Evolutionary conservation across 2,888 invertebrate species (phyloP).

Genomic region (Agrilus biguttatus): DNA sequence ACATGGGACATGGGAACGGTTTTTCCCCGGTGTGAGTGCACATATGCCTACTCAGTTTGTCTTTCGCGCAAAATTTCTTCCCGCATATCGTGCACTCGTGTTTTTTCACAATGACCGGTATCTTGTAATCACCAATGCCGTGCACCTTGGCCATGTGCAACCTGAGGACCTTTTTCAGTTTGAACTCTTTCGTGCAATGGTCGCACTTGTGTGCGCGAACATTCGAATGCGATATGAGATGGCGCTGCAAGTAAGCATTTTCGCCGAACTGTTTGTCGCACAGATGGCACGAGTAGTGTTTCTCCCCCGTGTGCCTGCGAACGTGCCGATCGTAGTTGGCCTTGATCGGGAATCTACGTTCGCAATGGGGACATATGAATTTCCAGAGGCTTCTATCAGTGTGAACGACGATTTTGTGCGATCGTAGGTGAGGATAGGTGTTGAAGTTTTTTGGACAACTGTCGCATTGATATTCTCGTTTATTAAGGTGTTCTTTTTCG

Average conservation of each 20-base stretch:
- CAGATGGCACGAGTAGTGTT: conserved; percentile 12
- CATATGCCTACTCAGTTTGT: conserved; percentile 19
- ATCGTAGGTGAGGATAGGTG: conserved; percentile 18
- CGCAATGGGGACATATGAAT: conserved; percentile 11
- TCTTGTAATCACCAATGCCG: conserved; percentile 25
- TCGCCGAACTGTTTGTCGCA: conserved; percentile 12
- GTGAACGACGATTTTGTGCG: conserved; percentile 22
- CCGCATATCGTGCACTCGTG: conserved; percentile 20
- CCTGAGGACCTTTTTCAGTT: conserved; percentile 29
- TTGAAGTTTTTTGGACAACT: conserved; percentile 21
- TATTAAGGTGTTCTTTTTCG: conserved; percentile 19
- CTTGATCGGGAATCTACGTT: conserved; percentile 12
- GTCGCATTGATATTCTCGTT: conserved; percentile 19
- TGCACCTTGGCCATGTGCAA: conserved; percentile 37
- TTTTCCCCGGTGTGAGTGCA: conserved; percentile 19
- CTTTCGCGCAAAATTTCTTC: conserved; percentile 26
- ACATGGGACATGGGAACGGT: conserved; percentile 16
- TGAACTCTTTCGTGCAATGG: conserved; percentile 36
- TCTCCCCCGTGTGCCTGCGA: conserved; percentile 12
- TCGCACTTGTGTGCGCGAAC: conserved; percentile 22
- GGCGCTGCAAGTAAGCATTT: conserved; percentile 13
- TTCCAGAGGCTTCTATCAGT: conserved; percentile 20
- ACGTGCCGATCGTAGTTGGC: conserved; percentile 12
- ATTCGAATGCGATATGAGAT: conserved; percentile 12
- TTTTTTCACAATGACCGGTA: conserved; percentile 24